phyloP scores from a whole-genome alignment of 2,888 invertebrate genomes.

The Sinopyrophorus schimmeli region DNA sequence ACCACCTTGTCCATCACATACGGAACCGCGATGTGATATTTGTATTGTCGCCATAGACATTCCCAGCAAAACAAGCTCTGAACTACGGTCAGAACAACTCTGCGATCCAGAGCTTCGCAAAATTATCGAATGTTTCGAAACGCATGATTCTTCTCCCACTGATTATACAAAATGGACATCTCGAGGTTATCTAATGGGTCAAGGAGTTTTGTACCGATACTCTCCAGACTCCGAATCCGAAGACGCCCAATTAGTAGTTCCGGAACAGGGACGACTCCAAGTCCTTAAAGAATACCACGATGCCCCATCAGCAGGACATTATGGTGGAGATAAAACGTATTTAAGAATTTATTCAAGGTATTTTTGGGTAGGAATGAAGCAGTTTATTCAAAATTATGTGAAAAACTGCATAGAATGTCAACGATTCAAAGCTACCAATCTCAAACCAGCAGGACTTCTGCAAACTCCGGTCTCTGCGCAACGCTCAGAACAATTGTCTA shows the following conservation, averaged over 20 bases:
- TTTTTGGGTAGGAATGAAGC: too few relatives aligned
- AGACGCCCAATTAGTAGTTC: background rate
- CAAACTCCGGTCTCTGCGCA: slow-evolving; percentile 36
- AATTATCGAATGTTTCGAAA: too few relatives aligned
- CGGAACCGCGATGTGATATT: background rate
- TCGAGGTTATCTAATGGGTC: background rate
- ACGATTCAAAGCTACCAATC: slow-evolving; percentile 42
- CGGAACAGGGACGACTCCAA: background rate
- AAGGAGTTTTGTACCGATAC: slow-evolving; percentile 3
- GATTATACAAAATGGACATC: too few relatives aligned
- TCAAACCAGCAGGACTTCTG: slow-evolving; percentile 44
- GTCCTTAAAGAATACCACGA: background rate
- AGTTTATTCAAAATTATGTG: too few relatives aligned
- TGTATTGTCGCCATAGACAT: background rate
- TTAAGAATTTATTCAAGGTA: too few relatives aligned
- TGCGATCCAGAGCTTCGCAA: background rate
- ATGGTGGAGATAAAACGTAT: background rate
- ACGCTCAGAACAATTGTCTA: slow-evolving; percentile 42
- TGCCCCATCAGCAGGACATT: slow-evolving; percentile 1
- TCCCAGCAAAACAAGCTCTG: too few relatives aligned
- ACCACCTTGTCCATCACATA: background rate
- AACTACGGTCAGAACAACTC: background rate
- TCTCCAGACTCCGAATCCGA: background rate
- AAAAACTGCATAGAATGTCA: slow-evolving; percentile 42
- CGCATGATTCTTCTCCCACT: too few relatives aligned